Percentiles rank a stretch among this genome's conserved stretches.
Evolutionary conservation across 2,797 vertebrate genomes (phyloP).

Genomic region (Pagetopsis macropterus): DNA sequence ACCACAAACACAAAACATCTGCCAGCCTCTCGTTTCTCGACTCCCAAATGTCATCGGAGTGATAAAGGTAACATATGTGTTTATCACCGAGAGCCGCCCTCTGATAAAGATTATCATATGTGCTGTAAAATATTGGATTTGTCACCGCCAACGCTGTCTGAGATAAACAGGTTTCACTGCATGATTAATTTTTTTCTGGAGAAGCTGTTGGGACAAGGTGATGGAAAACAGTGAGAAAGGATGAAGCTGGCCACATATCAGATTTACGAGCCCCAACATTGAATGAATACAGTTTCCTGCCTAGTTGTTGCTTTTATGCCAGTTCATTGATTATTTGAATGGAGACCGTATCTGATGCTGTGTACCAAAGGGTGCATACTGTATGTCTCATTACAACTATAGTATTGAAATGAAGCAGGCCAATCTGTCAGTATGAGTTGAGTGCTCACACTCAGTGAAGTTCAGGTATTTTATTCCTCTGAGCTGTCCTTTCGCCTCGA

Average conservation of each 20-base stretch:
- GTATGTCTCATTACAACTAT: conserved; percentile 13
- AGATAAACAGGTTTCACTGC: conserved; percentile 49
- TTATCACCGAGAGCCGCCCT: conserved; percentile 11
- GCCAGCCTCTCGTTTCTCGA: conserved; percentile 22
- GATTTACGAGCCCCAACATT: conserved; percentile 31
- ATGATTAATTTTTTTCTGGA: conserved; percentile 59
- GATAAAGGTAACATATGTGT: conserved; percentile 52
- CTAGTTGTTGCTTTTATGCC: conserved; percentile 25
- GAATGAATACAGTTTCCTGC: conserved; percentile 26
- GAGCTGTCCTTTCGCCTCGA: not conserved
- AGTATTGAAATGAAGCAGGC: not conserved
- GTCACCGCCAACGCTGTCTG: conserved; percentile 45
- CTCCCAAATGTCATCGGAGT: conserved; percentile 44
- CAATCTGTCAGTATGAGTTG: not conserved
- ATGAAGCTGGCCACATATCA: conserved; percentile 20
- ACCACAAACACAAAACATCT: conserved; percentile 57
- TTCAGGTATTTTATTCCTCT: conserved; percentile 1
- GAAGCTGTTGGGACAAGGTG: conserved; percentile 42
- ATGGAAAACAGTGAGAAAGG: conserved; percentile 40
- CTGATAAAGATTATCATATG: conserved; percentile 43
- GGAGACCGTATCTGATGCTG: conserved; percentile 30
- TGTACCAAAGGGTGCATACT: conserved; percentile 20
- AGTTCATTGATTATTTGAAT: conserved; percentile 19
- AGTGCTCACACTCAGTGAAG: not conserved
- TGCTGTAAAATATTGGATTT: conserved; percentile 43